phyloP scores from a whole-genome alignment of 2,113 vertebrate species.

The Microcebus ravelobensis region DNA sequence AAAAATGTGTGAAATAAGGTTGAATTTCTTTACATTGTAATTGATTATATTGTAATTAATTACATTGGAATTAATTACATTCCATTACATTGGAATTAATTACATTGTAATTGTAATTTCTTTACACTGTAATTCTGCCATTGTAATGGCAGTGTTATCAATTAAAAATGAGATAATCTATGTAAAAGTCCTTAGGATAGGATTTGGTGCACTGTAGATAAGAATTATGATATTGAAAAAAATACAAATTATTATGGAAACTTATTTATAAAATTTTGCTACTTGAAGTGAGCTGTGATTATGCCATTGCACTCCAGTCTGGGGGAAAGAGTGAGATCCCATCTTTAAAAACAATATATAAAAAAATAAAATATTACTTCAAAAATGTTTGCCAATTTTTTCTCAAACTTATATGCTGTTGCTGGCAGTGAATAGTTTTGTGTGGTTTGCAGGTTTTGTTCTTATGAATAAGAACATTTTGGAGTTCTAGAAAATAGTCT shows the following conservation, averaged over 20 bases:
- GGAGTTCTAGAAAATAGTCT: not conserved
- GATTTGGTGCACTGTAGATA: not conserved
- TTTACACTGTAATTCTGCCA: not conserved
- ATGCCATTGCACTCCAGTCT: no score
- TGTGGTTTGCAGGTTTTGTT: conserved; percentile 4
- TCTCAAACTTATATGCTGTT: not conserved
- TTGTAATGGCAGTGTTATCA: not conserved
- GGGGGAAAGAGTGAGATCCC: no score
- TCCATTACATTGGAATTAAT: not conserved
- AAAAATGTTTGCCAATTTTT: not conserved
- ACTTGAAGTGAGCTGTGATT: no score
- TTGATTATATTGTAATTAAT: not conserved
- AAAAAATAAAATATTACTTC: not conserved
- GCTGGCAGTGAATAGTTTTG: not conserved
- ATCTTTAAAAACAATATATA: no score
- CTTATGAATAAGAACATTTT: not conserved
- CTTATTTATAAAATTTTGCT: not conserved
- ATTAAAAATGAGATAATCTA: not conserved
- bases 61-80: no score
- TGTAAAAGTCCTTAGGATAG: not conserved
- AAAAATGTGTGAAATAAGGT: not conserved
- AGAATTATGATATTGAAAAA: not conserved
- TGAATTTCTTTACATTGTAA: not conserved
- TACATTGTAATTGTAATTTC: not conserved
- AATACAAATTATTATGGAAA: not conserved